A percentile compares a stretch with the other conserved stretches of the same genome.
Evolutionary conservation across 2,797 vertebrate species (phyloP).

Genomic region (Loriculus beryllinus): DNA sequence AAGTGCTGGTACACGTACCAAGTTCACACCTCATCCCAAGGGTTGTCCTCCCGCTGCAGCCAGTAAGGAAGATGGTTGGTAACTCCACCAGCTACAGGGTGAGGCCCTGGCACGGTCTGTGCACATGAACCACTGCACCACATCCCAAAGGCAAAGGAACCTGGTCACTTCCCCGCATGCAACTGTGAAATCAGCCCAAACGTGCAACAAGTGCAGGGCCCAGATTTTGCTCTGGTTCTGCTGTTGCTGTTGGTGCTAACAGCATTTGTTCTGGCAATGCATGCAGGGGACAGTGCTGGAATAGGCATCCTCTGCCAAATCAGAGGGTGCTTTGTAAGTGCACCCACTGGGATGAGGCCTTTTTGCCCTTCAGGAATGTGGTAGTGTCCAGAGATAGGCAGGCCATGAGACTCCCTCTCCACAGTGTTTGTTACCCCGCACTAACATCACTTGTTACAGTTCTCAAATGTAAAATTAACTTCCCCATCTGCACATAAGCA

Average conservation of each 20-base stretch:
- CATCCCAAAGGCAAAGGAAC: background rate
- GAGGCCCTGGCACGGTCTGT: background rate
- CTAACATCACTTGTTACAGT: background rate
- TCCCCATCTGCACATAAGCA: background rate
- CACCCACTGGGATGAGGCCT: no score
- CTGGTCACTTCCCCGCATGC: accelerated
- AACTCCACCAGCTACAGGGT: background rate
- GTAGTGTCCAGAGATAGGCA: background rate
- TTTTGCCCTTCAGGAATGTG: background rate
- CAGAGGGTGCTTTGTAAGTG: background rate
- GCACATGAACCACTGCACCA: background rate
- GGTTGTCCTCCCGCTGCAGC: background rate
- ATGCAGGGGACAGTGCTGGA: background rate
- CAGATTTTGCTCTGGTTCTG: background rate
- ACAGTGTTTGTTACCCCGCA: accelerated
- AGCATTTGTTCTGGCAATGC: background rate
- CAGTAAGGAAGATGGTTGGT: background rate
- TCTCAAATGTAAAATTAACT: background rate
- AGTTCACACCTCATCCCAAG: accelerated
- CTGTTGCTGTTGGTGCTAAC: background rate
- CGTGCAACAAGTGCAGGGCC: background rate
- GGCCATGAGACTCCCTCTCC: background rate
- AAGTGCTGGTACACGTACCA: background rate
- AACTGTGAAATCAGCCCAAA: background rate
- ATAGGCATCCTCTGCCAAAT: background rate